These are phyloP conservation scores for Drosophila meridionalis DNA, from an alignment of 2,888 invertebrate genomes.

Conservation along the genomic window DNA sequence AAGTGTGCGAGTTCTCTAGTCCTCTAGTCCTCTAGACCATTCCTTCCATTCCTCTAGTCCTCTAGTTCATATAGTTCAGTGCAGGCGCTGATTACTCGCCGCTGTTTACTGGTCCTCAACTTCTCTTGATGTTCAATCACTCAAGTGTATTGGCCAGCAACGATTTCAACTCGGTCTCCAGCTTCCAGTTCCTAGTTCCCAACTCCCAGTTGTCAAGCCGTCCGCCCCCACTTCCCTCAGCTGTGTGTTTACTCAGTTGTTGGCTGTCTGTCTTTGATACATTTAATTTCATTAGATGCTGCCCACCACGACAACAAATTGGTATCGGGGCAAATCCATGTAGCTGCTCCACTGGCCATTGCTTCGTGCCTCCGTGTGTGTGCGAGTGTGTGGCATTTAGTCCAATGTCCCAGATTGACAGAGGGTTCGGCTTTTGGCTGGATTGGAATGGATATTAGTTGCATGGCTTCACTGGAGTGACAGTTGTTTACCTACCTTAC, in stretches of 20 bases:
- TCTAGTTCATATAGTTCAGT: conserved; percentile 2
- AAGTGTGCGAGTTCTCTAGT: conserved; percentile 1
- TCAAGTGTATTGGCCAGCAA: conserved; percentile 65
- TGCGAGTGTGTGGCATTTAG: conserved; percentile 29
- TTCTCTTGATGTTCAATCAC: conserved; percentile 59
- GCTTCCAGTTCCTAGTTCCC: background rate
- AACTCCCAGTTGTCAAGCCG: conserved; percentile 1
- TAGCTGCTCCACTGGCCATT: conserved; percentile 9
- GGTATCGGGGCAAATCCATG: conserved; percentile 16
- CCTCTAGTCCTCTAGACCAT: background rate
- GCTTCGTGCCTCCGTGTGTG: background rate
- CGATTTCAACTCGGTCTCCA: conserved; percentile 16
- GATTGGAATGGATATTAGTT: conserved; percentile 15
- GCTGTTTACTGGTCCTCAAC: conserved; percentile 35
- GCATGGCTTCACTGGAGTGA: conserved; percentile 14
- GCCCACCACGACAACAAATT: conserved; percentile 33
- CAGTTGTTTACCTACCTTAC: conserved; percentile 18
- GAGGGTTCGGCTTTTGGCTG: conserved; percentile 8
- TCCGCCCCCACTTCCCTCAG: background rate
- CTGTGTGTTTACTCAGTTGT: conserved; percentile 31
- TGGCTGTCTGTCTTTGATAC: conserved; percentile 58
- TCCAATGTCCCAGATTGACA: conserved; percentile 26
- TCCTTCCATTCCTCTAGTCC: background rate
- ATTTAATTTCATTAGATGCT: conserved; percentile 64
- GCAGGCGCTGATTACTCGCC: conserved; percentile 40